Base-by-base conservation (phyloP, 2,797 vertebrate genomes). In the Pteronotus mesoamericanus region DNA sequence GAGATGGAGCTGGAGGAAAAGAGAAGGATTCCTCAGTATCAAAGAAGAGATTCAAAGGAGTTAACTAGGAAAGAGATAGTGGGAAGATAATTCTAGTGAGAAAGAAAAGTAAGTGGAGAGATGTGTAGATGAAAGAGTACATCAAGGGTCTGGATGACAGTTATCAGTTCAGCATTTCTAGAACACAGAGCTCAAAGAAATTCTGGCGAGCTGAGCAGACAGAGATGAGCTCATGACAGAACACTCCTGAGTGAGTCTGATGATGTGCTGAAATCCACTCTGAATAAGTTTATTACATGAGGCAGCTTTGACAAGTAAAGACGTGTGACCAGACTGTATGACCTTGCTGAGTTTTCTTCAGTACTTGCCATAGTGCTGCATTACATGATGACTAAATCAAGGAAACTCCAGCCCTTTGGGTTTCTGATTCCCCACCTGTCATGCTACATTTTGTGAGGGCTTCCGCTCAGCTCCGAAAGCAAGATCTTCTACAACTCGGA, bases 81-180 rank as follows among this genome's bases (percentile, higher is more conserved):
- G 6, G 29, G 15, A 83, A 94, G 68, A n/a, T n/a, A 74, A 15
- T 75, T 74, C 19, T 61, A 26, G 15, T 74, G 59, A 78, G 83
- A 91, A 83, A 78, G 18, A 72, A 64, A 94, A 85, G 51, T n/a
- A 92, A 85, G 51, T n/a, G 42, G 32, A 21, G 48, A 95, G 78
- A 78, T 4, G 9, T 74, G 21, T 39, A 44, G 32, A 61, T 53
- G 59, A 83, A 39, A 83, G 19, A 72, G 24, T 29, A 5, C 0
- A 1, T 78, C 29, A 5, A 51, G 71, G 57, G 6, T 90, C 80
- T 78, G n/a, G 88, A 95, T 42, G 88, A 39, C 16, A 44, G 32
- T 61, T 78, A 24, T 46, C 39, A 84, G 26, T 42, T 68, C 77
- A 95, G 19, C 32, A 64, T 94, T 97, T 86, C 94, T 83, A 78